Evolutionary conservation across 2,888 invertebrate species (phyloP), one percentile per base, ranked within the genome.

Genomic region (Fragum fragum): DNA sequence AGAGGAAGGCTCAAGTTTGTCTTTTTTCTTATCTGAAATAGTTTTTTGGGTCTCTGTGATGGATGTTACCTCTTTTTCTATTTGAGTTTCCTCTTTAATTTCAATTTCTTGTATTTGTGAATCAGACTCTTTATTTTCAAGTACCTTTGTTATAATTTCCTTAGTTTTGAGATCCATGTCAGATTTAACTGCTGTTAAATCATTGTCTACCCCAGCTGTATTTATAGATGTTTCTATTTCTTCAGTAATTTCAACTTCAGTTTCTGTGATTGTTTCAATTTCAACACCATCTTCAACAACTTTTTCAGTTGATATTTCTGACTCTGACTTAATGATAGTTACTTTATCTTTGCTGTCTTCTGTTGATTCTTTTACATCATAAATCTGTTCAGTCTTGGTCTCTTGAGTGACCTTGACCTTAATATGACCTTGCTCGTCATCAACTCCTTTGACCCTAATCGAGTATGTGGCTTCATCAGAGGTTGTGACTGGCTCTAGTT

Each of bases 381-480:
- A 23, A 23, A 11, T 57, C 5, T 57, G 3, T 28, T 57, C 26
- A 14, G 26, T 14, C 23, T 21, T 57, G 7, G 57, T 28, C 11
- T 57, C 57, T 28, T 9, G 21, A 16, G 26, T 52, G 28, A 52
- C 69, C 47, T 52, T 47, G 53, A 69, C 69, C 47, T 23, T n/a
- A 1, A 52, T 23, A 26, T 42, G 69, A 7, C 52, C 26, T 47
- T 26, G 21, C 7, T 52, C 53, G 5, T 23, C 26, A 3, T 52
- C n/a, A 26, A 42, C 36, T n/a, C 53, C 29, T n/a, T 26, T 29
- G 16, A 69, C 21, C n/a, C 16, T 69, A 1, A 69, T 42, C 1
- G 47, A 57, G 26, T 72, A 72, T 3, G 72, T 72, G 11, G 72
- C 72, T 26, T 21, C 42, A 59, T 72, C 72, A 32, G 57, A 26